These are phyloP conservation scores for Eupristina koningsbergeri DNA, from an alignment of 1,140 invertebrate genomes.

Conservation along the genomic window DNA sequence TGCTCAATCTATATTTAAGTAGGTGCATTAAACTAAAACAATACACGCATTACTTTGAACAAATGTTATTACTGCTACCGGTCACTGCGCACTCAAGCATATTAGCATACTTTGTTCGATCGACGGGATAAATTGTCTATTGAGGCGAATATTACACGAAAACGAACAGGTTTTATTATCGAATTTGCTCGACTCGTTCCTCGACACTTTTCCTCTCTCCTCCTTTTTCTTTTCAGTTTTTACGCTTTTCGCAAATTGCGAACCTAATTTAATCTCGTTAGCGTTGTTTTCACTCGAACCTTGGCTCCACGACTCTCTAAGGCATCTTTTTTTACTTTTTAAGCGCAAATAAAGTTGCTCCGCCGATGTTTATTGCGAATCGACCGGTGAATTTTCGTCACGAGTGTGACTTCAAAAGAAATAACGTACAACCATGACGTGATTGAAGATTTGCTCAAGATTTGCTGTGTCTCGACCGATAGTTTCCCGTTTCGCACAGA, in stretches of 20 bases:
- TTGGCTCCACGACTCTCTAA: too few relatives aligned
- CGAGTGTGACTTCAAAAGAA: neutral
- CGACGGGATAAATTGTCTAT: neutral
- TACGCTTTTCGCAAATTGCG: neutral
- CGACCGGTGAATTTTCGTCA: neutral
- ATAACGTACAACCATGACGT: neutral
- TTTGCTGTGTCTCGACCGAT: neutral
- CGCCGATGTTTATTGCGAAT: neutral
- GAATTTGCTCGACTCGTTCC: neutral
- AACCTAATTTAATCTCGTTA: too few relatives aligned
- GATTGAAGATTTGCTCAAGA: constrained; percentile 27
- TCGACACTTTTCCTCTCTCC: too few relatives aligned
- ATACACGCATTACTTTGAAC: neutral
- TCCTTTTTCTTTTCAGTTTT: neutral
- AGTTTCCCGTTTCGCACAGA: neutral
- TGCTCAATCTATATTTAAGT: neutral
- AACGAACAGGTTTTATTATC: neutral
- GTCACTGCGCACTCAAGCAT: neutral
- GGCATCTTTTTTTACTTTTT: too few relatives aligned
- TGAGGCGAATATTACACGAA: neutral
- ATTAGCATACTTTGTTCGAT: neutral
- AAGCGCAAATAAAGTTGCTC: neutral
- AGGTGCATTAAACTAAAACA: neutral
- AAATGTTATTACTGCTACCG: neutral
- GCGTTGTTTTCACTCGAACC: too few relatives aligned